Base-by-base conservation (phyloP, 2,113 vertebrate species). In the Thryonomys swinderianus region DNA sequence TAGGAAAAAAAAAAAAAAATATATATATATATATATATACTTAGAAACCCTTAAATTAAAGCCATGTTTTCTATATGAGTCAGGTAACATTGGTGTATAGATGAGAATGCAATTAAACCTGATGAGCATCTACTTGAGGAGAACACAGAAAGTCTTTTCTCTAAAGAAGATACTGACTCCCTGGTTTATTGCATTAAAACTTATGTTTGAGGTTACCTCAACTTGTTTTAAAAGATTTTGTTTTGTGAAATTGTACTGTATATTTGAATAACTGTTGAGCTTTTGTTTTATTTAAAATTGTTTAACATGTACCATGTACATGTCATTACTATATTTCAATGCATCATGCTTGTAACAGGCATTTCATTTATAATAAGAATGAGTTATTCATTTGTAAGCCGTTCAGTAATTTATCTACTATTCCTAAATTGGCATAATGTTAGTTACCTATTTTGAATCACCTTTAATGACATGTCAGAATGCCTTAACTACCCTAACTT, bases 331-430 rank as follows among this genome's bases (percentile, higher is more conserved):
- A 94, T 98, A 98, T 99, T 98, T 98, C 98, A 98, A 96, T 97
- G 97, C 98, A 98, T 98, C 99, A 98, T 99, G 99, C 99, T 99
- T 99, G 98, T 99, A 99, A 99, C 99, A 98, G 98, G 98, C 98
- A 98, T 99, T 98, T 99, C 98, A 98, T 98, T 98, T 98, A 96
- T 97, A 97, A 96, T 93, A 94, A 98, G 97, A 98, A 96, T 96
- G 94, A 98, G 98, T 98, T 98, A 98, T 98, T 98, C 97, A 98
- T 98, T 98, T 98, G 97, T 98, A 98, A 98, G 98, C 98, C 93
- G 95, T 98, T 98, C 91, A 59, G 97, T 98, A 98, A 98, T 98
- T 98, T 98, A 98, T 98, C 98, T 97, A 97, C 98, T 98, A 97
- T 98, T 98, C 97, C 98, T 98, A 96, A 98, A 98, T 98, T 98